Percentiles rank a stretch among this genome's conserved stretches.
phyloP scores from a whole-genome alignment of 2,797 vertebrate genomes.

The Microctenopoma stevenorrisi region DNA sequence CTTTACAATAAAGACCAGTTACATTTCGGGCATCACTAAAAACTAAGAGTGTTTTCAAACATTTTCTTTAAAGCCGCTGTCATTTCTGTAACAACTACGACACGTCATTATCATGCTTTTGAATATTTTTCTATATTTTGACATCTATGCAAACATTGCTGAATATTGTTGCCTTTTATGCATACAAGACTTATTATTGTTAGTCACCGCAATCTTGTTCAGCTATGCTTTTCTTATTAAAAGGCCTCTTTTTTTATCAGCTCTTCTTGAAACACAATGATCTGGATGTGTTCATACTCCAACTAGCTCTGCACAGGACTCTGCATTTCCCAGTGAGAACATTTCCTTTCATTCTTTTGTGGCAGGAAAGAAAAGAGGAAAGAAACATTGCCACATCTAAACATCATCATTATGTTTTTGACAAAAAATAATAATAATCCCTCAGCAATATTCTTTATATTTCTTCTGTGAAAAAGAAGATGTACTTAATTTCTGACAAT shows the following conservation, averaged over 20 bases:
- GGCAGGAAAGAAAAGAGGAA: constrained; percentile 74
- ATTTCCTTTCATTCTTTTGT: constrained; percentile 79
- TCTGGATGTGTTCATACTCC: constrained; percentile 22
- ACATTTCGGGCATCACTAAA: not conserved
- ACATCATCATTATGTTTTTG: constrained; percentile 69
- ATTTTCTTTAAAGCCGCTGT: not conserved
- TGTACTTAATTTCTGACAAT: constrained; percentile 51
- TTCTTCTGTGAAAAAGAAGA: constrained; percentile 53
- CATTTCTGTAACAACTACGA: not conserved
- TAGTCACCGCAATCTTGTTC: not conserved
- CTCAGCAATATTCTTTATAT: constrained; percentile 62
- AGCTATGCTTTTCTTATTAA: constrained; percentile 18
- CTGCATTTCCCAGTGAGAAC: constrained; percentile 63
- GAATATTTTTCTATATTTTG: not conserved
- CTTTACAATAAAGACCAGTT: not conserved
- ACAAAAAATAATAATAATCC: constrained; percentile 53
- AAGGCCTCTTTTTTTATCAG: constrained; percentile 5
- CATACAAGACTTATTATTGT: constrained; percentile 4
- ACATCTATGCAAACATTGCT: not conserved
- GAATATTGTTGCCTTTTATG: not conserved
- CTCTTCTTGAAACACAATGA: constrained; percentile 42
- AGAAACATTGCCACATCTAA: constrained; percentile 64
- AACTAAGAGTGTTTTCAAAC: not conserved
- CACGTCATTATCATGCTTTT: not conserved
- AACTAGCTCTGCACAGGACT: constrained; percentile 32